phyloP scores from a whole-genome alignment of 2,797 vertebrate species.

The Esox masquinongy region DNA sequence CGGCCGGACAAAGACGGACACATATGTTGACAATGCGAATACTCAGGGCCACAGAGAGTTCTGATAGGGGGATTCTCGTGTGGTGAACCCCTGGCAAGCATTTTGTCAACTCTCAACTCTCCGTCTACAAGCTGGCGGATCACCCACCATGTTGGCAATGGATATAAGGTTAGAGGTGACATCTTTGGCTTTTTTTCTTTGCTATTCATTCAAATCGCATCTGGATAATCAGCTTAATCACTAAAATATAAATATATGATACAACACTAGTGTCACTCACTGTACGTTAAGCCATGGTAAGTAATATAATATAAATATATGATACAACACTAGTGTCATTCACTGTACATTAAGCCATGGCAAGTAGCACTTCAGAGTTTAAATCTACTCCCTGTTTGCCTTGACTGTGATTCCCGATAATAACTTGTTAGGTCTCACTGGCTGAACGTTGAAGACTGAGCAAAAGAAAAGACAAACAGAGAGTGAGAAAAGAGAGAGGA shows the following conservation, averaged over 20 bases:
- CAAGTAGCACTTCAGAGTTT: not conserved
- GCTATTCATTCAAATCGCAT: not conserved
- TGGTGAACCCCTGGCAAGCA: conserved; percentile 41
- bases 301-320: too few relatives aligned
- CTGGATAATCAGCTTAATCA: too few relatives aligned
- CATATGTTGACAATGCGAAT: conserved; percentile 35
- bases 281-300: not conserved
- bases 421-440: not conserved
- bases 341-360: not conserved
- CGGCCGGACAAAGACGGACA: conserved; percentile 61
- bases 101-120: conserved; percentile 36
- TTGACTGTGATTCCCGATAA: not conserved
- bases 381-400: not conserved
- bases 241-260: not conserved
- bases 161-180: conserved; percentile 19
- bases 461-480: not conserved
- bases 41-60: conserved; percentile 47
- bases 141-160: conserved; percentile 20
- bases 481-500: conserved; percentile 36
- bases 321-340: not conserved
- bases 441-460: not conserved
- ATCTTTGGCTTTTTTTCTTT: conserved; percentile 26
- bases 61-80: conserved; percentile 43
- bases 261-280: not conserved
- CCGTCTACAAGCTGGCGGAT: conserved; percentile 35